These are phyloP conservation scores for Boleophthalmus pectinirostris DNA, from an alignment of 2,113 vertebrate genomes.

Conservation along the genomic window DNA sequence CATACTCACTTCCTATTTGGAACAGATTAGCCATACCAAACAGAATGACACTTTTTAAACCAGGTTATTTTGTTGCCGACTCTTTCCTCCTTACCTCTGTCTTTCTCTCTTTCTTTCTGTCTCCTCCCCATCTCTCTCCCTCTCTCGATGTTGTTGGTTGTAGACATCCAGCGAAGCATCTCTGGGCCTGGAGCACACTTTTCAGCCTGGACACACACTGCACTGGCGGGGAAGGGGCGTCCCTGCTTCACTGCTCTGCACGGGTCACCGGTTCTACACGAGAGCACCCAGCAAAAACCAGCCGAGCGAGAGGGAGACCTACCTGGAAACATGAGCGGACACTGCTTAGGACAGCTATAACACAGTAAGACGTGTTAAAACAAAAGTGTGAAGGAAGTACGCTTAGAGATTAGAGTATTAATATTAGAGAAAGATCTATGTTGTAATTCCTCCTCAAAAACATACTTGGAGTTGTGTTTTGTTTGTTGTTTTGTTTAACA, in stretches of 20 bases:
- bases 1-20: too few relatives aligned
- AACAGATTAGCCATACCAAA: too few relatives aligned
- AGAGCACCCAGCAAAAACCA: constrained; percentile 68
- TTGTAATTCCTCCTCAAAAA: too few relatives aligned
- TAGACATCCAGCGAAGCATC: constrained; percentile 63
- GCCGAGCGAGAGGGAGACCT: constrained; percentile 58
- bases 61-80: too few relatives aligned
- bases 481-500: too few relatives aligned
- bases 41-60: too few relatives aligned
- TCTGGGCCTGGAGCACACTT: constrained; percentile 75
- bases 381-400: neutral
- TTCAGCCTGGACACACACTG: constrained; percentile 76
- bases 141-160: constrained; percentile 46
- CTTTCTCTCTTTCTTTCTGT: constrained; percentile 9
- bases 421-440: too few relatives aligned
- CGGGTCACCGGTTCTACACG: constrained; percentile 78
- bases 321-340: constrained; percentile 58
- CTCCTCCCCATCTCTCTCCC: constrained; percentile 28
- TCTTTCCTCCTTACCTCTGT: neutral
- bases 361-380: neutral
- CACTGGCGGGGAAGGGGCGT: constrained; percentile 49
- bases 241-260: constrained; percentile 75
- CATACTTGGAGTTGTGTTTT: too few relatives aligned
- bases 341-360: constrained; percentile 17
- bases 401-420: too few relatives aligned